A percentile compares a stretch with the other conserved stretches of the same genome.
Conservation (phyloP, 2,888 invertebrate species). For the Clivina fossor region DNA sequence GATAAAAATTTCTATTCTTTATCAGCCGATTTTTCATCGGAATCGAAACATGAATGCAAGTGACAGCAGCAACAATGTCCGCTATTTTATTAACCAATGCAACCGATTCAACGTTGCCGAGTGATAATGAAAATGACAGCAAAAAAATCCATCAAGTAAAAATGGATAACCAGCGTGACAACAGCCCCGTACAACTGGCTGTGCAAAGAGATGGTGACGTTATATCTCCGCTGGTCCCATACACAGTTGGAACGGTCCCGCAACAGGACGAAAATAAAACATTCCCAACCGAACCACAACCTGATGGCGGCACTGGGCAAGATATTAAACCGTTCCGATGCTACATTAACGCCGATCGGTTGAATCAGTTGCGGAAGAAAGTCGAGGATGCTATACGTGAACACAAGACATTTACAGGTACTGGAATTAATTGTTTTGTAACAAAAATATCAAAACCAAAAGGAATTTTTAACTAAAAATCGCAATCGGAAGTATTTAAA, state of each 20-base stretch:
- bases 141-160: constrained; percentile 21
- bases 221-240: constrained; percentile 15
- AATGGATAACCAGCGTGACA: constrained; percentile 21
- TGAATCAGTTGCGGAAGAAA: constrained; percentile 64
- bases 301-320: neutral
- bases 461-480: constrained; percentile 1
- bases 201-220: constrained; percentile 12
- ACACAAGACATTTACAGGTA: constrained; percentile 67
- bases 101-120: constrained; percentile 11
- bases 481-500: too few species aligned
- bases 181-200: constrained; percentile 21
- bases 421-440: too few species aligned
- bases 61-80: too few species aligned
- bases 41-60: constrained; percentile 30
- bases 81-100: too few species aligned
- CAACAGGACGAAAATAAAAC: constrained; percentile 7
- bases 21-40: too few species aligned
- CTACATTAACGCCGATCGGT: constrained; percentile 66
- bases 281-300: constrained; percentile 4
- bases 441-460: neutral
- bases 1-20: too few species aligned
- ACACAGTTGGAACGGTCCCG: neutral
- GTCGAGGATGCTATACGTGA: constrained; percentile 68
- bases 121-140: neutral
- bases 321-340: constrained; percentile 55